phyloP scores from a whole-genome alignment of 1,140 invertebrate genomes.

The Drosophila pallidifrons region DNA sequence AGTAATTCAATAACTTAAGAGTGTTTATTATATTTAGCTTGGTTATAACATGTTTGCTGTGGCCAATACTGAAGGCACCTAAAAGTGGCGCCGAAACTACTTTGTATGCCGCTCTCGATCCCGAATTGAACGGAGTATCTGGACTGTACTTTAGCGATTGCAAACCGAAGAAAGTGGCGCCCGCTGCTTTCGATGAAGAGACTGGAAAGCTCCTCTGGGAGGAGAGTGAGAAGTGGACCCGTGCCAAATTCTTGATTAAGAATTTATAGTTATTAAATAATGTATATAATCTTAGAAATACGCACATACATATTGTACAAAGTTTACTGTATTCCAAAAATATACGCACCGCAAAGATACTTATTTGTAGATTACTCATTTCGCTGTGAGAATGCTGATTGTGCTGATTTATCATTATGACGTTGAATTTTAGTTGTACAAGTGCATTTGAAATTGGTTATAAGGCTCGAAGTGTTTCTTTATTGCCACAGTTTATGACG shows the following conservation, averaged over 20 bases:
- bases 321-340: too few species aligned
- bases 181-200: constrained; percentile 87
- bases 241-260: neutral
- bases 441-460: too few species aligned
- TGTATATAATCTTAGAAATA: too few species aligned
- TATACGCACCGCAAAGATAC: too few species aligned
- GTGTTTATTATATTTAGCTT: constrained; percentile 72
- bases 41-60: constrained; percentile 90
- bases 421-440: too few species aligned
- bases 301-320: too few species aligned
- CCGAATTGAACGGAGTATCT: constrained; percentile 87
- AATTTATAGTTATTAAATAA: too few species aligned
- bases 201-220: constrained; percentile 90
- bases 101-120: constrained; percentile 90
- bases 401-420: too few species aligned
- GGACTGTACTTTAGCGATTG: constrained; percentile 93
- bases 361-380: too few species aligned
- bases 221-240: constrained; percentile 91
- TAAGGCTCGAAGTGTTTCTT: too few species aligned
- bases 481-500: too few species aligned
- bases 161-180: constrained; percentile 86
- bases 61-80: constrained; percentile 91
- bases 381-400: too few species aligned
- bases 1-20: neutral
- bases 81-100: constrained; percentile 91